phyloP scores from a whole-genome alignment of 1,140 invertebrate genomes.

The Limonius californicus region DNA sequence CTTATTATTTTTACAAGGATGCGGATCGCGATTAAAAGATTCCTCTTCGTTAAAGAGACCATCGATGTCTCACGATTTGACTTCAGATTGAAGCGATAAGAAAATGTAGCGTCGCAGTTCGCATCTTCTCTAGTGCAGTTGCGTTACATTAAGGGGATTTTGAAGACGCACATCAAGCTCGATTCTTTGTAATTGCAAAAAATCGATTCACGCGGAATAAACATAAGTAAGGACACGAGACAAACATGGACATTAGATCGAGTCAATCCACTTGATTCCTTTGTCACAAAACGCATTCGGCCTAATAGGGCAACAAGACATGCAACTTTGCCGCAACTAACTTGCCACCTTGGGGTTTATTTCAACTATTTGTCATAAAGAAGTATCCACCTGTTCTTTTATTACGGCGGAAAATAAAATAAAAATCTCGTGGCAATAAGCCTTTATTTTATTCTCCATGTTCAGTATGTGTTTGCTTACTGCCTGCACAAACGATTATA shows the following conservation, averaged over 20 bases:
- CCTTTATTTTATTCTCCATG: no score
- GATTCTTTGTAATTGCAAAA: background rate
- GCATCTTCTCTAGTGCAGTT: slow-evolving; percentile 21
- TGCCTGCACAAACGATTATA: no score
- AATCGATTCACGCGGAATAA: background rate
- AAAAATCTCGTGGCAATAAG: no score
- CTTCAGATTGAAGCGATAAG: slow-evolving; percentile 31
- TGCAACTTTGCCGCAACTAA: background rate
- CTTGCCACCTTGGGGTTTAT: background rate
- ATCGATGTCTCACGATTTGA: slow-evolving; percentile 33
- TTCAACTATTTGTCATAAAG: background rate
- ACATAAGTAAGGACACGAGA: background rate
- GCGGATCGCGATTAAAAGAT: slow-evolving; percentile 33
- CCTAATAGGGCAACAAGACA: background rate
- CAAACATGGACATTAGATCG: background rate
- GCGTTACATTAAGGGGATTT: slow-evolving; percentile 6
- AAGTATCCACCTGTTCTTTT: background rate
- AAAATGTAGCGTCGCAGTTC: slow-evolving; percentile 29
- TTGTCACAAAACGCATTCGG: background rate
- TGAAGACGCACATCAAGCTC: background rate
- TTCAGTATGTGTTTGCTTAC: no score
- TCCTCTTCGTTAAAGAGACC: slow-evolving; percentile 36
- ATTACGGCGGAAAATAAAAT: background rate
- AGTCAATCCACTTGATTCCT: background rate
- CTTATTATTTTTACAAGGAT: slow-evolving; percentile 33